These are phyloP conservation scores for Varanus salvator DNA, from an alignment of 2,113 vertebrate genomes.

Conservation along the genomic window DNA sequence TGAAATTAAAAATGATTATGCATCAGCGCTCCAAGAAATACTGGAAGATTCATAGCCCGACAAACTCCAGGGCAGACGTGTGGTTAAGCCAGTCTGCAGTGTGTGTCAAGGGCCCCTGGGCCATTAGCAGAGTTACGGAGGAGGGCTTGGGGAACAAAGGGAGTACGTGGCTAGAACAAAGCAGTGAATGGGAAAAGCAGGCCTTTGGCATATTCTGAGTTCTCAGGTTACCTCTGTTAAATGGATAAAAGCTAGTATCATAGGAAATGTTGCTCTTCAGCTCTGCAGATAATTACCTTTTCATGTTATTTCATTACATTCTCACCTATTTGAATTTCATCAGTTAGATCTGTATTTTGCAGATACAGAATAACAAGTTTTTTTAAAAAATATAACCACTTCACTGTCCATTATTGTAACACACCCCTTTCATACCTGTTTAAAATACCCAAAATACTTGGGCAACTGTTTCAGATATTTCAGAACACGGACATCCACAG, in stretches of 20 bases:
- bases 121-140: background rate
- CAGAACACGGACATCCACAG: background rate
- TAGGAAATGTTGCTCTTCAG: background rate
- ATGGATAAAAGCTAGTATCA: slow-evolving; percentile 13
- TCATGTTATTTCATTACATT: slow-evolving; percentile 20
- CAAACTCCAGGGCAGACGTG: slow-evolving; percentile 32
- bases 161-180: slow-evolving; percentile 47
- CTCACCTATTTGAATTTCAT: slow-evolving; percentile 1
- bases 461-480: background rate
- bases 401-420: background rate
- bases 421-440: background rate
- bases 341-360: background rate
- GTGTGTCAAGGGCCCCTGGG: background rate
- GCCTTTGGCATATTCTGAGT: background rate
- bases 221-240: slow-evolving; percentile 14
- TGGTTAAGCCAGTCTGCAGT: slow-evolving; percentile 14
- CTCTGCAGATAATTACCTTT: slow-evolving; percentile 10
- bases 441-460: background rate
- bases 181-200: slow-evolving; percentile 38
- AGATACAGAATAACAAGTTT: background rate
- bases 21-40: slow-evolving; percentile 38
- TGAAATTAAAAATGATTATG: slow-evolving; percentile 45
- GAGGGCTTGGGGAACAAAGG: slow-evolving; percentile 16
- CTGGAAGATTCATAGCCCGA: slow-evolving; percentile 34
- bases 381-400: background rate